phyloP scores from a whole-genome alignment of 2,888 invertebrate species.

The Caradrina clavipalpis region DNA sequence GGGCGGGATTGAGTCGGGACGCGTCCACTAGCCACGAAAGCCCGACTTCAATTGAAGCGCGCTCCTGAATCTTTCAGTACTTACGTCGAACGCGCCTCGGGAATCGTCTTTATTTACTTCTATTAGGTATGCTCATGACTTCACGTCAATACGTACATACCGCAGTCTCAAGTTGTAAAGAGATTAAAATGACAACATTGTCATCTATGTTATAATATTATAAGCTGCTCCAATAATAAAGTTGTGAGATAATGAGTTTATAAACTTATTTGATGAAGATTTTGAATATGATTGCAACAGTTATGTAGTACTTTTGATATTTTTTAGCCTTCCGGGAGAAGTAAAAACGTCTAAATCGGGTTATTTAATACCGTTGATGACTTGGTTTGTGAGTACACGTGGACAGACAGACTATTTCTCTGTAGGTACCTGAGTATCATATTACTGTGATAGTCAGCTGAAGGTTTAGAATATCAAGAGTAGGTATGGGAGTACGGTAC shows the following conservation, averaged over 20 bases:
- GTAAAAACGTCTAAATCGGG: neutral
- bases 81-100: constrained; percentile 11
- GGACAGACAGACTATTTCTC: neutral
- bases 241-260: constrained; percentile 23
- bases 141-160: constrained; percentile 7
- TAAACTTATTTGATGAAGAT: constrained; percentile 25
- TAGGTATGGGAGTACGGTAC: no score
- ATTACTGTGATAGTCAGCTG: neutral
- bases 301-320: neutral
- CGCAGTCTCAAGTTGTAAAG: constrained; percentile 32
- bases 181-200: constrained; percentile 24
- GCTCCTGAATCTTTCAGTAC: constrained; percentile 55
- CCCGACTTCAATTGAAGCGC: constrained; percentile 42
- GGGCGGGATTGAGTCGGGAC: constrained; percentile 14
- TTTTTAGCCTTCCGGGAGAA: neutral
- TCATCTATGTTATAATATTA: constrained; percentile 17
- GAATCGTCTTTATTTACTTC: constrained; percentile 41
- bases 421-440: neutral
- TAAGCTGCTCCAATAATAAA: constrained; percentile 15
- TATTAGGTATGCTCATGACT: constrained; percentile 18
- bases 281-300: neutral
- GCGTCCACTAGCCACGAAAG: constrained; percentile 41
- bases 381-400: no score
- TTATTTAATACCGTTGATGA: neutral
- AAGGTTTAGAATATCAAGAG: neutral